Percentiles rank a stretch among this genome's conserved stretches.
These are phyloP conservation scores for Zosterops pallidus DNA, from an alignment of 2,113 vertebrate genomes.

Conservation along the genomic window DNA sequence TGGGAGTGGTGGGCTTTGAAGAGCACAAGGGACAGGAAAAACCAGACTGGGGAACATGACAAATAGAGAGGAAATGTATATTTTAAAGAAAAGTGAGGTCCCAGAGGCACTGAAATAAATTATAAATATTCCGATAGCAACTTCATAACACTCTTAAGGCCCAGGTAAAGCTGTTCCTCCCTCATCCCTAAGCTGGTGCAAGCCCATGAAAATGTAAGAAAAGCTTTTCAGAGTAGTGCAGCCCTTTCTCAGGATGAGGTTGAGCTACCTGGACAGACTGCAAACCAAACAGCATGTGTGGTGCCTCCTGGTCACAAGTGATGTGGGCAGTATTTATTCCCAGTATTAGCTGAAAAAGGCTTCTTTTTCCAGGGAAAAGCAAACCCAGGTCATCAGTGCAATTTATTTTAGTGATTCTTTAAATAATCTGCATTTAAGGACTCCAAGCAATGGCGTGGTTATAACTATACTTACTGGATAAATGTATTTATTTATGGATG, in stretches of 20 bases:
- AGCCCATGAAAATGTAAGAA: not conserved
- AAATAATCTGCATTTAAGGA: not conserved
- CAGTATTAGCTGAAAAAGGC: not conserved
- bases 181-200: not conserved
- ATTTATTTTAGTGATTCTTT: not conserved
- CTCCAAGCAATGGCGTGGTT: not conserved
- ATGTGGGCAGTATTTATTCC: not conserved
- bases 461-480: not conserved
- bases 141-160: not conserved
- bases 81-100: not conserved
- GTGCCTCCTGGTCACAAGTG: not conserved
- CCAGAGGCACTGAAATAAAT: not conserved
- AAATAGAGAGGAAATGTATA: not conserved
- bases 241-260: not conserved
- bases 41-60: fast-evolving
- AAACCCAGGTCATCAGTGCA: not conserved
- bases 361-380: not conserved
- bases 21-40: not conserved
- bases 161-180: not conserved
- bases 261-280: not conserved
- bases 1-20: not conserved
- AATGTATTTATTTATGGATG: slow-evolving; percentile 41
- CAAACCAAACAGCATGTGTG: not conserved
- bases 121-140: not conserved
- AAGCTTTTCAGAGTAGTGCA: not conserved